Evolutionary conservation across 2,113 vertebrate genomes (phyloP), one percentile per base, ranked within the genome.

Genomic region (Hystrix cristata): DNA sequence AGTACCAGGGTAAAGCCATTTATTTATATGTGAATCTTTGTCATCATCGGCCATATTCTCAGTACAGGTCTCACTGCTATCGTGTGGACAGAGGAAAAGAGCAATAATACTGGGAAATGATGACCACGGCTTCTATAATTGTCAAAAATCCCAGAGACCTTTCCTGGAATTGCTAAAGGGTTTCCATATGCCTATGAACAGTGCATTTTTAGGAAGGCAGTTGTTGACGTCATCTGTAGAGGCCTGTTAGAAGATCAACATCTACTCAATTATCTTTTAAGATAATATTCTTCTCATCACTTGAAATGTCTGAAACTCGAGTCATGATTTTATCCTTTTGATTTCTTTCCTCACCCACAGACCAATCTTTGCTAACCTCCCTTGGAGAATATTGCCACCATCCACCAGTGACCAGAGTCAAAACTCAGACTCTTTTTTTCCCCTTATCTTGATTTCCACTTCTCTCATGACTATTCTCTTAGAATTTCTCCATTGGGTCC

Each of bases 141-240:
- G 60, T 96, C 51, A 86, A 48, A 95, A 78, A 60, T 34, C 23
- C 65, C 8, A 13, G 51, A 86, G 79, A 16, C 78, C 57, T 60
- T 92, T 81, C 82, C 72, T 72, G 74, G 81, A 88, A 78, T 69
- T 21, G 7, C 23, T 71, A 29, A 87, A 29, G 9, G 82, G 31
- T 60, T 92, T 82, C 57, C 71, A 65, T 72, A 19, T 55, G n/a
- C 43, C 81, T 85, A n/a, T 43, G 91, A 96, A 55, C 53, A 92
- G 34, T 12, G 76, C 53, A 25, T 92, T 78, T 90, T 89, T 31
- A 46, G 57, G 65, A 91, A 92, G 60, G 21, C 3, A 4, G 12
- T 18, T 3, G 21, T 12, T 79, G 90, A 72, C 34, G 65, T 91
- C 85, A 95, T 79, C 65, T 4, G 9, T 16, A 14, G 53, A 81